These are phyloP conservation scores for Haliclystus octoradiatus DNA, from an alignment of 30 jellyfish, hydroid and myxozoan genomes.

Conservation along the genomic window DNA sequence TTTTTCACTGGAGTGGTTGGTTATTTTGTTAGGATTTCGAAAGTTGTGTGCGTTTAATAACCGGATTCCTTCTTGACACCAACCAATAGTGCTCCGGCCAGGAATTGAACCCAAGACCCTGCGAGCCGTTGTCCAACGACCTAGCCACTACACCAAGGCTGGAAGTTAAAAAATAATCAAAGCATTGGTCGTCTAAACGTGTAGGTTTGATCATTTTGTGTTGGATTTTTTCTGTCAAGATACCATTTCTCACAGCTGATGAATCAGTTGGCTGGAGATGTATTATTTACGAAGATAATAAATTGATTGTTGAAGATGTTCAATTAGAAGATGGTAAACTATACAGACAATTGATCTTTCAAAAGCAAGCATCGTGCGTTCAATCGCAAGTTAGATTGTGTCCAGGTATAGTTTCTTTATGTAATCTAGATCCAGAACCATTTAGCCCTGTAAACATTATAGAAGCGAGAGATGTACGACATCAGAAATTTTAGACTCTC, in stretches of 20 bases:
- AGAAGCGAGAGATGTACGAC: no score
- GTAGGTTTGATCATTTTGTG: background rate
- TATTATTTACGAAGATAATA: conserved; percentile 15
- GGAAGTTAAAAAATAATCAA: background rate
- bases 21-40: no score
- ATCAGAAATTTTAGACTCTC: no score
- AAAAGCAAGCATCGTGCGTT: conserved; percentile 1
- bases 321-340: conserved; percentile 21
- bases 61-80: no score
- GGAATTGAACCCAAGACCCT: no score
- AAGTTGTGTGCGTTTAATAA: no score
- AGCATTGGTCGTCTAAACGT: background rate
- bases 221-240: conserved; percentile 11
- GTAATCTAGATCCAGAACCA: no score
- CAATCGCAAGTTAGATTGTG: conserved; percentile 40
- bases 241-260: conserved; percentile 67
- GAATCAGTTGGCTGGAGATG: conserved; percentile 44
- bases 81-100: no score
- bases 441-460: no score
- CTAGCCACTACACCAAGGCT: no score
- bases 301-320: conserved; percentile 35
- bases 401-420: conserved; percentile 14
- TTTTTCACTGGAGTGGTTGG: no score
- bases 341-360: conserved; percentile 41
- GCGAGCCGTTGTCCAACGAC: no score